Evolutionary conservation across 1,140 invertebrate species (phyloP).

Genomic region (Meloidogyne floridensis): DNA sequence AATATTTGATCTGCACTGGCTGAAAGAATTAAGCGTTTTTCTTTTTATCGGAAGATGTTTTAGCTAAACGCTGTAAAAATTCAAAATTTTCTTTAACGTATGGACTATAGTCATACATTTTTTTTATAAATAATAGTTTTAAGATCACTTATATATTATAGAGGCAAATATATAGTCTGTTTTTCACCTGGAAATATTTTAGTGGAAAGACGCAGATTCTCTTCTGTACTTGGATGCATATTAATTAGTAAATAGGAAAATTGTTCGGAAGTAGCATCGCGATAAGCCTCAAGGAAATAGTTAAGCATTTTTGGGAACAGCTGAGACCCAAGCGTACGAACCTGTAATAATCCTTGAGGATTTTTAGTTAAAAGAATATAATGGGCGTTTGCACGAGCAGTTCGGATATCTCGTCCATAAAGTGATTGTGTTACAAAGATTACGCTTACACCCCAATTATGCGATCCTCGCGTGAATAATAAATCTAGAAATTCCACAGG

Average conservation of each 20-base stretch:
- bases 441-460: too few relatives aligned
- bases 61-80: constrained; percentile 15
- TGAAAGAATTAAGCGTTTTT: not conserved
- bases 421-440: constrained; percentile 27
- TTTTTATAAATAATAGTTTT: too few relatives aligned
- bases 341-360: constrained; percentile 31
- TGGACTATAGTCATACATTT: not conserved
- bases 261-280: constrained; percentile 32
- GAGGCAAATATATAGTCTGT: constrained; percentile 15
- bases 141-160: too few relatives aligned
- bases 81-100: not conserved
- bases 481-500: constrained; percentile 29
- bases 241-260: constrained; percentile 31
- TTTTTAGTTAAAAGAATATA: constrained; percentile 39
- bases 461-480: constrained; percentile 23
- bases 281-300: constrained; percentile 39
- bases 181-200: constrained; percentile 37
- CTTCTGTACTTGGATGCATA: constrained; percentile 34
- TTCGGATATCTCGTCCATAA: constrained; percentile 34
- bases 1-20: constrained; percentile 28
- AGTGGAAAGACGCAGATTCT: constrained; percentile 26
- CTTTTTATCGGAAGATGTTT: too few relatives aligned
- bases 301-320: constrained; percentile 25
- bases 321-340: constrained; percentile 17
- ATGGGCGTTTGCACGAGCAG: constrained; percentile 33